Evolutionary conservation across 2,113 vertebrate genomes (phyloP), one percentile per base, ranked within the genome.

Genomic region (Thryonomys swinderianus): DNA sequence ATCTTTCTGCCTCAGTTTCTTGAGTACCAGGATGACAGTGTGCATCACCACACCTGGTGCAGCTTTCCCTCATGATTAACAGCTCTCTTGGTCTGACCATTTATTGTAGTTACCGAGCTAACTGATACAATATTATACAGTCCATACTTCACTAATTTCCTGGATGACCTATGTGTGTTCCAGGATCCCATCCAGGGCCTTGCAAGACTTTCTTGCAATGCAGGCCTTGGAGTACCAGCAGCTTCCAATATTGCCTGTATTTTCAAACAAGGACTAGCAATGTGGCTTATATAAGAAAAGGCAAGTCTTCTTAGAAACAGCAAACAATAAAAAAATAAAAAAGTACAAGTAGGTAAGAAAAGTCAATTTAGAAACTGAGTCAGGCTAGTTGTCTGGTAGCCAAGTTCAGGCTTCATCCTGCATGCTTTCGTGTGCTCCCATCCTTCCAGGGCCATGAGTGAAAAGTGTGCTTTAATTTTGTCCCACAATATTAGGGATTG

Each of bases 321-420:
- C 48, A 51, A 51, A 51, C 10, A 51, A 51, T 51, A 51, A 7
- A 51, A n/a, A 51, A 51, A 51, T 51, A 7, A 51, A 10, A 51
- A 51, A 51, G 48, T 51, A 51, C 48, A 51, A 51, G 10, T 51
- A 51, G 48, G 10, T 62, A 7, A 51, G 80, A 27, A 27, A 51
- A 76, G n/a, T 17, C 59, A 17, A 59, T 0, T 25, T 0, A 55
- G 20, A 3, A 42, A 11, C 0, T 11, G 42, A 17, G 27, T 25
- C 45, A 18, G 80, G 16, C 23, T 3, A 10, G n/a, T n/a, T n/a
- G n/a, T n/a, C n/a, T n/a, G n/a, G 37, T 2, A 0, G 37, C 3
- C 0, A 11, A 3, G 0, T 0, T 23, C 5, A 27, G 88, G 37
- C 21, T 13, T 51, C 42, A 2, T 1, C 1, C 12, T 3, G 7